Conservation (phyloP, 2,888 invertebrate species). For the Bursaphelenchus okinawaensis region DNA sequence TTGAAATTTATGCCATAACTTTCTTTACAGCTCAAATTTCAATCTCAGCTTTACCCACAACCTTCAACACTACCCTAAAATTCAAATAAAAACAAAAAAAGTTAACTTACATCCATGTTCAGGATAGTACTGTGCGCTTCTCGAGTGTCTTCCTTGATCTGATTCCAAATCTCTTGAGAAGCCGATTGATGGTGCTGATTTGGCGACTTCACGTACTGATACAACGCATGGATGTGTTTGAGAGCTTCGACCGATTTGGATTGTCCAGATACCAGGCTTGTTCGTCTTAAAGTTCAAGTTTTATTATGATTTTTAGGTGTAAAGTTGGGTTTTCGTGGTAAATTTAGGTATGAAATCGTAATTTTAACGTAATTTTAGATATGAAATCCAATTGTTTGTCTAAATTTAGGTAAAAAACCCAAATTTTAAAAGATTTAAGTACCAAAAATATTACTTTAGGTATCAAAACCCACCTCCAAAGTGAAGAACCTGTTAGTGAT, state of each 20-base stretch:
- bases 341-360: too few species aligned
- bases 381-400: too few species aligned
- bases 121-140: constrained; percentile 3
- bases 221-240: constrained; percentile 11
- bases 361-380: too few species aligned
- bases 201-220: constrained; percentile 1
- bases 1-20: too few species aligned
- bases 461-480: neutral
- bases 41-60: too few species aligned
- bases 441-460: too few species aligned
- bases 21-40: too few species aligned
- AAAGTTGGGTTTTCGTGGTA: too few species aligned
- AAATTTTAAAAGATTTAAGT: too few species aligned
- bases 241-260: constrained; percentile 6
- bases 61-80: too few species aligned
- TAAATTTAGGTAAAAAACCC: too few species aligned
- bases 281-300: neutral
- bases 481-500: constrained; percentile 1
- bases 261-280: constrained; percentile 11
- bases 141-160: constrained; percentile 8
- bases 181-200: constrained; percentile 2
- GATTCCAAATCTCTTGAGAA: constrained; percentile 2
- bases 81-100: too few species aligned
- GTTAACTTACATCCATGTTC: constrained; percentile 1
- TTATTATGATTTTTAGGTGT: neutral